A percentile compares a stretch with the other conserved stretches of the same genome.
These are phyloP conservation scores for Hippocampus guttulatus DNA, from an alignment of 2,113 vertebrate species.

Conservation along the genomic window DNA sequence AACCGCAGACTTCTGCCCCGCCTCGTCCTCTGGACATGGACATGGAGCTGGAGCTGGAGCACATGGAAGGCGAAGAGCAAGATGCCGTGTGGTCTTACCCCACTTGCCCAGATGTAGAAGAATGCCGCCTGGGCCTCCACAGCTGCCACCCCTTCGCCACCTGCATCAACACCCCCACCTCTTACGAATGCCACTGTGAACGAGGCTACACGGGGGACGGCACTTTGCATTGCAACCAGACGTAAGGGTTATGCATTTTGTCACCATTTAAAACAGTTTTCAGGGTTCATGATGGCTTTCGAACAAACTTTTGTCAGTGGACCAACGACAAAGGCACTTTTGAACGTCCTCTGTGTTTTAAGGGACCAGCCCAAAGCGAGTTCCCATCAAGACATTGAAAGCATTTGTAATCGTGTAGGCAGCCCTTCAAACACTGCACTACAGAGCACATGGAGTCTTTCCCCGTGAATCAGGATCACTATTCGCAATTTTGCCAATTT, in stretches of 20 bases:
- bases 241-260: slow-evolving; percentile 67
- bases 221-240: slow-evolving; percentile 83
- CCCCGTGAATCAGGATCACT: no score
- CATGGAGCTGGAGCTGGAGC: slow-evolving; percentile 70
- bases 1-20: slow-evolving; percentile 72
- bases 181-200: slow-evolving; percentile 87
- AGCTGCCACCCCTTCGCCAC: slow-evolving; percentile 81
- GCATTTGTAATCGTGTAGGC: no score
- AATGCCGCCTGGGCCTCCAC: slow-evolving; percentile 84
- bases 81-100: slow-evolving; percentile 85
- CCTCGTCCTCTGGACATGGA: slow-evolving; percentile 70
- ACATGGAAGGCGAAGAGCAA: slow-evolving; percentile 62
- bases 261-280: background rate
- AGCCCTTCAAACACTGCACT: no score
- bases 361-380: no score
- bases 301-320: no score
- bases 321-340: no score
- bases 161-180: slow-evolving; percentile 86
- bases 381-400: no score
- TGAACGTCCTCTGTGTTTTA: no score
- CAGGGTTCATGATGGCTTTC: no score
- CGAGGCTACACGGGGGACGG: slow-evolving; percentile 86
- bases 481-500: no score
- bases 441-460: no score
- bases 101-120: slow-evolving; percentile 86